Evolutionary conservation across 2,888 invertebrate species (phyloP).

Genomic region (Scaptomyza flava): DNA sequence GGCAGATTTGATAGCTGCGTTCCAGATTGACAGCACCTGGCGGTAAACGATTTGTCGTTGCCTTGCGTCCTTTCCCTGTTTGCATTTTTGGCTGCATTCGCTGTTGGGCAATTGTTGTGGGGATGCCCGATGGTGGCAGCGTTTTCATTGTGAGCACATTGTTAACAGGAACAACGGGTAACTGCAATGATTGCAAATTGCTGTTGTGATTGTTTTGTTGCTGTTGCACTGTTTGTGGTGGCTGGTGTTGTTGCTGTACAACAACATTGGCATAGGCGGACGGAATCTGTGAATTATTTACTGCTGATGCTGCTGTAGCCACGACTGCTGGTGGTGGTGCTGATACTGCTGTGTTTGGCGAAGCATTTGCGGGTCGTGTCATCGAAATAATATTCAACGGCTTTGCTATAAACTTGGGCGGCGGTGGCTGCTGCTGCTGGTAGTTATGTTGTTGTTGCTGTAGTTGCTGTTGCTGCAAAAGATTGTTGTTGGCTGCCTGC

Average conservation of each 20-base stretch:
- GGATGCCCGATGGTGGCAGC: constrained; percentile 80
- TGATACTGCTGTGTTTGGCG: constrained; percentile 62
- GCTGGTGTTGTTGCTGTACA: constrained; percentile 30
- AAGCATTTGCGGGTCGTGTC: constrained; percentile 71
- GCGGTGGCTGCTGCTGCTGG: constrained; percentile 59
- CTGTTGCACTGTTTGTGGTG: constrained; percentile 25
- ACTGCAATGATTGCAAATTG: constrained; percentile 67
- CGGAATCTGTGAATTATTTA: constrained; percentile 70
- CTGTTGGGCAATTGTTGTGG: constrained; percentile 84
- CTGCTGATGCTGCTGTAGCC: constrained; percentile 30
- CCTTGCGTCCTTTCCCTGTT: constrained; percentile 83
- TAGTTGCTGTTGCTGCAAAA: constrained; percentile 62
- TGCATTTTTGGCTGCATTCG: constrained; percentile 81
- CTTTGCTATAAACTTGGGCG: constrained; percentile 81
- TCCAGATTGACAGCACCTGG: constrained; percentile 96
- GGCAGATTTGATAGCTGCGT: constrained; percentile 97
- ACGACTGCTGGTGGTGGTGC: constrained; percentile 41
- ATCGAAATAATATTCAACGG: constrained; percentile 82
- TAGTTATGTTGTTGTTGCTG: constrained; percentile 52
- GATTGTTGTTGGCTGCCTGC: constrained; percentile 72
- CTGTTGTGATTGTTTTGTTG: constrained; percentile 57
- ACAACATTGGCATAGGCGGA: constrained; percentile 75
- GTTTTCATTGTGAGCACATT: constrained; percentile 79
- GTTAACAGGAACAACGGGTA: constrained; percentile 81
- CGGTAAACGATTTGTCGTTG: constrained; percentile 89